These are phyloP conservation scores for Agrypnus murinus DNA, from an alignment of 2,888 invertebrate genomes.

Conservation along the genomic window DNA sequence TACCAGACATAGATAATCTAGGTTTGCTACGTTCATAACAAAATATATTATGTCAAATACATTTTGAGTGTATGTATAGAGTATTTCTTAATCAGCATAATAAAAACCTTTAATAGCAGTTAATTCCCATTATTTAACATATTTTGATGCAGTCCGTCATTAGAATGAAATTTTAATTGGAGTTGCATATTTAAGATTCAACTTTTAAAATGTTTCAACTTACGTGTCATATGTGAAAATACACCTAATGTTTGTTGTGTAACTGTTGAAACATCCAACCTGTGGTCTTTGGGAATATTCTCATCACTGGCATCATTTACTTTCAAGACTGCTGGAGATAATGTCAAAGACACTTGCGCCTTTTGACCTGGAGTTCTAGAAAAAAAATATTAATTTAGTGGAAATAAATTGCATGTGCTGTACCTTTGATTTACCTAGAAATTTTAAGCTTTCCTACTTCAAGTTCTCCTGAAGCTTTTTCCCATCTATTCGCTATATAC, in stretches of 20 bases:
- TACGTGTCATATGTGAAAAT: slow-evolving; percentile 89
- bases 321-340: slow-evolving; percentile 87
- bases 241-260: slow-evolving; percentile 94
- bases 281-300: slow-evolving; percentile 92
- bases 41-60: too few relatives aligned
- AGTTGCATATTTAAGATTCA: too few relatives aligned
- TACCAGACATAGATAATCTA: too few relatives aligned
- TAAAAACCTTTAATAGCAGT: too few relatives aligned
- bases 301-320: slow-evolving; percentile 86
- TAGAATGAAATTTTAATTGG: too few relatives aligned
- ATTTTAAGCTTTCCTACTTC: slow-evolving; percentile 96
- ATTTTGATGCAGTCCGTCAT: too few relatives aligned
- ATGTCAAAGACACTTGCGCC: slow-evolving; percentile 90
- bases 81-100: too few relatives aligned
- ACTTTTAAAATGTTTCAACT: too few relatives aligned
- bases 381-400: slow-evolving; percentile 42
- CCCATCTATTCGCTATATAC: slow-evolving; percentile 97
- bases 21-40: too few relatives aligned
- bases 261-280: slow-evolving; percentile 92
- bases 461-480: slow-evolving; percentile 90
- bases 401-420: too few relatives aligned
- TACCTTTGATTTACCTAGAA: slow-evolving; percentile 82
- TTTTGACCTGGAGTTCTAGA: slow-evolving; percentile 81
- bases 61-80: too few relatives aligned
- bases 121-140: too few relatives aligned